These are phyloP conservation scores for Zygogramma bicolorata DNA, from an alignment of 2,888 invertebrate species.

Conservation along the genomic window DNA sequence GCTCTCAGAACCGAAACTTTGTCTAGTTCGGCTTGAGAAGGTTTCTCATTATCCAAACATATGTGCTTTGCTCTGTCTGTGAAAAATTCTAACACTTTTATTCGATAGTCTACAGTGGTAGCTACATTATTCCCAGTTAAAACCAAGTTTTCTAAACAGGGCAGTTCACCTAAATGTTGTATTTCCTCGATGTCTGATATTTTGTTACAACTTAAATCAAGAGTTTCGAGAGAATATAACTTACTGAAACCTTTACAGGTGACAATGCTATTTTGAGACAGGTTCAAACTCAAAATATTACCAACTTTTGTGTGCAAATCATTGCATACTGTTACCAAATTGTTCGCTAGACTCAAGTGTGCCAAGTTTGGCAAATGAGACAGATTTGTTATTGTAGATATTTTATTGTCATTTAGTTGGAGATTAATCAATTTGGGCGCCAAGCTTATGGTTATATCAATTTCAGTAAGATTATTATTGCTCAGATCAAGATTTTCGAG, in stretches of 20 bases:
- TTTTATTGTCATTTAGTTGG: conserved; percentile 82
- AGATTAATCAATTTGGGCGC: conserved; percentile 80
- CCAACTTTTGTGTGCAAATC: conserved; percentile 89
- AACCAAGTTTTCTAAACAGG: conserved; percentile 88
- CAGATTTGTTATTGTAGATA: conserved; percentile 81
- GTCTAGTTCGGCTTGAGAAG: conserved; percentile 90
- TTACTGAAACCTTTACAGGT: conserved; percentile 81
- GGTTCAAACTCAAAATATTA: conserved; percentile 85
- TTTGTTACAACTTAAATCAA: conserved; percentile 89
- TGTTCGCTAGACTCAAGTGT: conserved; percentile 83
- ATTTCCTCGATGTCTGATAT: conserved; percentile 86
- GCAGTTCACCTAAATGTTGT: conserved; percentile 81
- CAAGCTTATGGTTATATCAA: conserved; percentile 85
- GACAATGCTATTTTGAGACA: conserved; percentile 86
- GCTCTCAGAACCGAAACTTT: conserved; percentile 93
- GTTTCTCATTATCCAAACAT: conserved; percentile 87
- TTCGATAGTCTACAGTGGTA: conserved; percentile 87
- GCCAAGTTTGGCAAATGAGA: conserved; percentile 83
- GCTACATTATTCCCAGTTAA: conserved; percentile 93
- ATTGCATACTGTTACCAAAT: conserved; percentile 78
- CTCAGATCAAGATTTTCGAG: conserved; percentile 81
- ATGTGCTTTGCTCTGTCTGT: conserved; percentile 86
- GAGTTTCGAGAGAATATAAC: conserved; percentile 85
- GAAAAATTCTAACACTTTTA: conserved; percentile 90
- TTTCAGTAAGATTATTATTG: conserved; percentile 80